Percentiles rank a stretch among this genome's conserved stretches.
These are phyloP conservation scores for Gila orcuttii DNA, from an alignment of 2,113 vertebrate species.

Conservation along the genomic window DNA sequence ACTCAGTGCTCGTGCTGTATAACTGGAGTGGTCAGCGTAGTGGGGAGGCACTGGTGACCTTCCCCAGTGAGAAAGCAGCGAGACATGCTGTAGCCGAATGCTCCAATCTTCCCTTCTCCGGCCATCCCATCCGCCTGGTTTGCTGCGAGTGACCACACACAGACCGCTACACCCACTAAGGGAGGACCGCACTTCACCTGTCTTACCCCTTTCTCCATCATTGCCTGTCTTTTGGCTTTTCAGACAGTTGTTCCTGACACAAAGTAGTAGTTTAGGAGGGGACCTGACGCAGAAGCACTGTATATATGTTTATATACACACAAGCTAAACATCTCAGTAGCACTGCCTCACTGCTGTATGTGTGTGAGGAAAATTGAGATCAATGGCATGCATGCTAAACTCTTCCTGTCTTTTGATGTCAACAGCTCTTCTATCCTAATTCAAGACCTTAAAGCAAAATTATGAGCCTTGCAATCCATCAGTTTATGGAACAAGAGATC, in stretches of 20 bases:
- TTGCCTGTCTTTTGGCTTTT: background rate
- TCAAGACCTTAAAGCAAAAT: background rate
- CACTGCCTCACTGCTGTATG: slow-evolving; percentile 20
- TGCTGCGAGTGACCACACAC: slow-evolving; percentile 75
- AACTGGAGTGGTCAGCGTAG: slow-evolving; percentile 88
- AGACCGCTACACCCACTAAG: slow-evolving; percentile 26
- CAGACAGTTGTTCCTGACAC: slow-evolving; percentile 12
- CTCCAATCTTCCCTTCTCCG: slow-evolving; percentile 78
- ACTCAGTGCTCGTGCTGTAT: slow-evolving; percentile 85
- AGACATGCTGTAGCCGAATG: slow-evolving; percentile 82
- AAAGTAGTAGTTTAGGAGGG: slow-evolving; percentile 29
- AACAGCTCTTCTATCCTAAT: slow-evolving; percentile 8
- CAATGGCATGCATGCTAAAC: slow-evolving; percentile 15
- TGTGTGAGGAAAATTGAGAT: slow-evolving; percentile 5
- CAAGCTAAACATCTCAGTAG: slow-evolving; percentile 5
- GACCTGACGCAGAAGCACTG: slow-evolving; percentile 40
- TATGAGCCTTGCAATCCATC: background rate
- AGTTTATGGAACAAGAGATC: slow-evolving; percentile 22
- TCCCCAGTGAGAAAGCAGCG: slow-evolving; percentile 84
- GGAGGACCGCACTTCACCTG: slow-evolving; percentile 44
- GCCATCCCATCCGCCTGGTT: slow-evolving; percentile 77
- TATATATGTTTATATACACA: slow-evolving; percentile 49
- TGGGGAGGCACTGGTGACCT: slow-evolving; percentile 88
- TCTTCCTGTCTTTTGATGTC: slow-evolving; percentile 22
- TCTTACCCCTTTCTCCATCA: slow-evolving; percentile 57